These are phyloP conservation scores for Hypomesus transpacificus DNA, from an alignment of 2,113 vertebrate species.

Conservation along the genomic window DNA sequence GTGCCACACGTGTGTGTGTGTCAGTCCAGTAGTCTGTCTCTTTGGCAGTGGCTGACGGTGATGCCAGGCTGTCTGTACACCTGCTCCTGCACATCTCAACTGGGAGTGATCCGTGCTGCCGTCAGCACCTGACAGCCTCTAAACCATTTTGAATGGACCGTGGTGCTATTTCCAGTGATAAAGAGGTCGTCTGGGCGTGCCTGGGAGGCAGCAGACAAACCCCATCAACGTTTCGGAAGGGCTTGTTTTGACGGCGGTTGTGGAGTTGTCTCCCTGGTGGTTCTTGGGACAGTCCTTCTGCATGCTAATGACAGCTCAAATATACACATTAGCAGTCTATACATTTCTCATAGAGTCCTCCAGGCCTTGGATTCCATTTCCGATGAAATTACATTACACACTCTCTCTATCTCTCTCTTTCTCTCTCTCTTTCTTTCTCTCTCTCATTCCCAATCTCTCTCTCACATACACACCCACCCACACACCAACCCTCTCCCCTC, in stretches of 20 bases:
- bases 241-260: background rate
- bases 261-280: constrained; percentile 24
- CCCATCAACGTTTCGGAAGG: background rate
- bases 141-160: no score
- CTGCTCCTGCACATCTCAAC: background rate
- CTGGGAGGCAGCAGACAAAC: background rate
- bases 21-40: background rate
- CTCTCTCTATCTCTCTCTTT: no score
- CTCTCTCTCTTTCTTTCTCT: no score
- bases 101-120: background rate
- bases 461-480: background rate
- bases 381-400: constrained; percentile 12
- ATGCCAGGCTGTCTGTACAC: background rate
- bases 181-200: background rate
- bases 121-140: background rate
- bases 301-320: constrained; percentile 58
- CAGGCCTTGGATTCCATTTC: constrained; percentile 55
- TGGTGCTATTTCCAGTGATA: background rate
- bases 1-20: constrained; percentile 30
- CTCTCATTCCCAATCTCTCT: no score
- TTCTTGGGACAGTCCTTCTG: constrained; percentile 36
- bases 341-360: constrained; percentile 30
- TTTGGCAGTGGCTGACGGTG: background rate
- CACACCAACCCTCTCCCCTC: constrained; percentile 3
- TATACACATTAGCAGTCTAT: constrained; percentile 45